Conservation (phyloP, 2,797 vertebrate genomes). For the Coregonus ussuriensis region DNA sequence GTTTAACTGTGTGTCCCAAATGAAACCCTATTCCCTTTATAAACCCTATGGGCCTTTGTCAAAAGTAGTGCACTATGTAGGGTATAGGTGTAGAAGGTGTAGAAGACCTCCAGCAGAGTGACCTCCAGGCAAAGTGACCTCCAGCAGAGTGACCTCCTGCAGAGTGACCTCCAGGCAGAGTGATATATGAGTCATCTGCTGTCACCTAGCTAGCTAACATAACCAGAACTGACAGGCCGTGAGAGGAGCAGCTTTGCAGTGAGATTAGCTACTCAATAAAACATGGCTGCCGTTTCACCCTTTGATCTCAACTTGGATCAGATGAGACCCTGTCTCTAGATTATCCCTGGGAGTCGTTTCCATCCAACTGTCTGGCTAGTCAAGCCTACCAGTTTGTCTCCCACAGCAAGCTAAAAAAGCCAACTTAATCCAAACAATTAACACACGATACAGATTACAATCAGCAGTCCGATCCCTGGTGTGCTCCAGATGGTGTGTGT, state of each 20-base stretch:
- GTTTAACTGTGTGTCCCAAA: too few relatives aligned
- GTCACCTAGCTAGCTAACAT: not conserved
- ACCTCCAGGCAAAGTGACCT: too few relatives aligned
- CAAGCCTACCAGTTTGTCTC: constrained; percentile 14
- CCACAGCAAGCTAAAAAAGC: constrained; percentile 21
- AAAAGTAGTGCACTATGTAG: too few relatives aligned
- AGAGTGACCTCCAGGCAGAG: too few relatives aligned
- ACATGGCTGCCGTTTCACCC: constrained; percentile 30
- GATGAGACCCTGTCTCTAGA: constrained; percentile 19
- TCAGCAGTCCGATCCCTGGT: not conserved
- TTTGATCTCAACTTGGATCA: constrained; percentile 40
- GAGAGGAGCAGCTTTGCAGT: constrained; percentile 12
- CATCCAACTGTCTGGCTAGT: not conserved
- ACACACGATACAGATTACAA: constrained; percentile 37
- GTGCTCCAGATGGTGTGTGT: constrained; percentile 48
- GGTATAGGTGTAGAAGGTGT: too few relatives aligned
- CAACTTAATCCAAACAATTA: constrained; percentile 23
- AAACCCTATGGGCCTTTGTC: too few relatives aligned
- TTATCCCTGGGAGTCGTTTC: constrained; percentile 39
- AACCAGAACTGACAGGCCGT: not conserved
- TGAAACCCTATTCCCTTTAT: too few relatives aligned
- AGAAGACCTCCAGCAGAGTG: too few relatives aligned
- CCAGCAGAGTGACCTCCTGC: too few relatives aligned
- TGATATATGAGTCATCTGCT: not conserved
- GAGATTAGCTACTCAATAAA: constrained; percentile 17